phyloP scores from a whole-genome alignment of 2,113 vertebrate genomes.

The Ictalurus punctatus region DNA sequence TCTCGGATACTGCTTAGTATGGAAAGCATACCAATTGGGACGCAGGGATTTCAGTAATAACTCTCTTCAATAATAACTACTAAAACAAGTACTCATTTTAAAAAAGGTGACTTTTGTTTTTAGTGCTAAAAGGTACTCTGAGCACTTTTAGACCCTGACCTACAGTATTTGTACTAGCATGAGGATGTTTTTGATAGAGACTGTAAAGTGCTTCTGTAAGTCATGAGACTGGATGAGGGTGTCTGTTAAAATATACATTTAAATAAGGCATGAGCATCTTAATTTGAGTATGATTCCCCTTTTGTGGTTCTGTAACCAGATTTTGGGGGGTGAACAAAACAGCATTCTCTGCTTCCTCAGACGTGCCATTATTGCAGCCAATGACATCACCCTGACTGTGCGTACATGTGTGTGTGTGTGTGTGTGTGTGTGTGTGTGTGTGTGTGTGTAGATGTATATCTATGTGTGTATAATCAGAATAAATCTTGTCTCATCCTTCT shows the following conservation, averaged over 20 bases:
- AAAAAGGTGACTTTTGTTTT: background rate
- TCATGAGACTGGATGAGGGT: background rate
- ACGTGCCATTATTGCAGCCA: conserved; percentile 26
- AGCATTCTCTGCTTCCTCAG: conserved; percentile 15
- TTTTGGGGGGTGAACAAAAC: conserved; percentile 11
- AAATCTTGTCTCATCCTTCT: conserved; percentile 16
- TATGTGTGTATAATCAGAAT: background rate
- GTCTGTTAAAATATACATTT: background rate
- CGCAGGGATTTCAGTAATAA: no score
- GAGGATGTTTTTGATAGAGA: background rate
- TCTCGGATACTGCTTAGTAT: no score
- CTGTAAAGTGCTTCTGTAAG: background rate
- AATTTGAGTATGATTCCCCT: conserved; percentile 50
- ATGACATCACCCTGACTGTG: conserved; percentile 46
- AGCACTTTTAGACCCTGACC: background rate
- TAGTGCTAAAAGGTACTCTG: background rate
- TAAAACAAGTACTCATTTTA: background rate
- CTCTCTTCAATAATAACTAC: background rate
- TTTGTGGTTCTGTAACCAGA: conserved; percentile 9
- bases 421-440: conserved; percentile 24
- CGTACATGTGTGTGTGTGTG: background rate
- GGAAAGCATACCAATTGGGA: no score
- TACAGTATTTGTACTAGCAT: background rate
- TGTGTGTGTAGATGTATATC: conserved; percentile 6
- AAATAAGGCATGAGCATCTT: conserved; percentile 11